Conservation (phyloP, 92 coral and sea anemone species). For the Scolanthus callimorphus region DNA sequence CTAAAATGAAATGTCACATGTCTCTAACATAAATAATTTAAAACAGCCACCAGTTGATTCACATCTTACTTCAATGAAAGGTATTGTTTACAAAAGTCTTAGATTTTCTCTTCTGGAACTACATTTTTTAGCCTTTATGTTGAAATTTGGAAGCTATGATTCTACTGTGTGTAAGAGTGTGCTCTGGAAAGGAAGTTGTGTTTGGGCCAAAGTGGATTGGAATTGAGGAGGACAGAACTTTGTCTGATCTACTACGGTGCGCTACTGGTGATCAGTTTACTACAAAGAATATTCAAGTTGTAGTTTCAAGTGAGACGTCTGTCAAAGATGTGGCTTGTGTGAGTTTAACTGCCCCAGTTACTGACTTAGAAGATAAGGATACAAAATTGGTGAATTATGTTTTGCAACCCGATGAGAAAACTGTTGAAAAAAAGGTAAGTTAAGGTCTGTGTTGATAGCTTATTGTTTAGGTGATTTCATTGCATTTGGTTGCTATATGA, state of each 20-base stretch:
- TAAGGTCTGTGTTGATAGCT: too few relatives aligned
- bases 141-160: slow-evolving; percentile 26
- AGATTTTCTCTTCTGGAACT: too few relatives aligned
- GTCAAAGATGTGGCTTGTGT: slow-evolving; percentile 50
- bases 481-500: too few relatives aligned
- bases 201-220: slow-evolving; percentile 80
- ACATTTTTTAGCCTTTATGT: too few relatives aligned
- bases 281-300: slow-evolving; percentile 60
- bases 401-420: slow-evolving; percentile 54
- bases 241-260: slow-evolving; percentile 73
- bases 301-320: slow-evolving; percentile 76
- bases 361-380: slow-evolving; percentile 58
- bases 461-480: too few relatives aligned
- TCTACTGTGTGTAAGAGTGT: slow-evolving; percentile 81
- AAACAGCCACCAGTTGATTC: too few relatives aligned
- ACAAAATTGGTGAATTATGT: slow-evolving; percentile 73
- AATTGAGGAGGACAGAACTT: slow-evolving; percentile 61
- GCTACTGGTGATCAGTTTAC: slow-evolving; percentile 76
- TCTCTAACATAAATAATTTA: too few relatives aligned
- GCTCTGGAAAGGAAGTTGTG: slow-evolving; percentile 46
- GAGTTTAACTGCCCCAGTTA: slow-evolving; percentile 58
- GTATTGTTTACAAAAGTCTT: too few relatives aligned
- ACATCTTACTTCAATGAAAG: too few relatives aligned
- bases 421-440: slow-evolving; percentile 46
- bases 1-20: too few relatives aligned